Base-by-base conservation (phyloP, 2,797 vertebrate species). In the Melopsittacus undulatus region DNA sequence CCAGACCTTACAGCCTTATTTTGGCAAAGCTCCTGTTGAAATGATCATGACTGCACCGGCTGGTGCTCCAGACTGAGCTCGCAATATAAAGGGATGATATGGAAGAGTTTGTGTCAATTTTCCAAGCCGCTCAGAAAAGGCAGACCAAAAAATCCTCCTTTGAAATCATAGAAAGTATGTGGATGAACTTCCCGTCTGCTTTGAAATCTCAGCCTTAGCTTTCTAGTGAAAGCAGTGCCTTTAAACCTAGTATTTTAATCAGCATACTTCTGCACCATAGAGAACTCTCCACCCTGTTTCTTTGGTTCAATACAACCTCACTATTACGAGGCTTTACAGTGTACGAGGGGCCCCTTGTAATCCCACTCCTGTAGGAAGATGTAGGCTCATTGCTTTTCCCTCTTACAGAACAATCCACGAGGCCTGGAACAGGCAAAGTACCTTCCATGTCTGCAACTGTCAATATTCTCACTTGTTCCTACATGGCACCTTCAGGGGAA, bases 241-340 rank as follows among this genome's bases (percentile, higher is more conserved):
- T 94, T 92, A 67, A 38, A 76, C 14, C 57, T 94, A 34, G 66
- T 87, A 67, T 82, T 96, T 97, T 90, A 96, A 95, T 95, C 92
- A 90, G 19, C 11, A 5, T 20, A 61, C 46, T 89, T 38, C 72
- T 62, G n/a, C 62, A 84, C 80, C 69, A 73, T 15, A 75, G 57
- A 82, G 81, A 89, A 81, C 59, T 70, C 87, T 64, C 22, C 22
- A 45, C 72, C 74, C 90, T 23, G 36, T 32, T 84, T 64, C 87
- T 75, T 91, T 88, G 79, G 64, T 94, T 74, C 72, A 87, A 68
- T 11, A 52, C 49, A 42, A 9, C 46, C 86, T 94, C 66, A 56
- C 76, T 42, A 46, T 23, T 57, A 69, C 46, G 20, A 45, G 29
- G 29, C 70, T 91, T 77, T 12, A 32, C 19, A 36, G 54, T 13